phyloP scores from a whole-genome alignment of 2,113 vertebrate species.

The Platichthys flesus region DNA sequence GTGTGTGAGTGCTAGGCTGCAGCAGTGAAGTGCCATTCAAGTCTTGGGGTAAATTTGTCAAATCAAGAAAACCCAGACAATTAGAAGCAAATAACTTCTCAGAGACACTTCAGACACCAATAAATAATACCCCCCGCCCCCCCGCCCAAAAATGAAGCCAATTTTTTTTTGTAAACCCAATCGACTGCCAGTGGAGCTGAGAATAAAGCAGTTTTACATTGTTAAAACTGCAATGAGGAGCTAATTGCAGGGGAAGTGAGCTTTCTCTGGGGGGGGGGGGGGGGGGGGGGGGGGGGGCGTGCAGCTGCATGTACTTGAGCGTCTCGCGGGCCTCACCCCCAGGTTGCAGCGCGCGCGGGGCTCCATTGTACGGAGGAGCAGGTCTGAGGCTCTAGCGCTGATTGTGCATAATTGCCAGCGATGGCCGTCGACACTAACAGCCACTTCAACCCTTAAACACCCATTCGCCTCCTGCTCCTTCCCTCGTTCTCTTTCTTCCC shows the following conservation, averaged over 20 bases:
- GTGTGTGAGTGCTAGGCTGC: conserved; percentile 33
- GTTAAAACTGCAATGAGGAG: conserved; percentile 91
- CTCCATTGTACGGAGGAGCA: conserved; percentile 90
- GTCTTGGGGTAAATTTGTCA: conserved; percentile 62
- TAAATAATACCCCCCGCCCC: conserved; percentile 65
- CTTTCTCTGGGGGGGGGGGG: conserved; percentile 86
- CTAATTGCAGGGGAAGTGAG: conserved; percentile 94
- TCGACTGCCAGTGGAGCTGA: conserved; percentile 87
- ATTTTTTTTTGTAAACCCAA: conserved; percentile 28
- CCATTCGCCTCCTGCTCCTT: background rate
- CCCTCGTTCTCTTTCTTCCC: background rate
- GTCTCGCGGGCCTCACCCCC: conserved; percentile 84
- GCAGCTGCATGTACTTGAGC: conserved; percentile 99
- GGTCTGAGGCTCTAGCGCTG: conserved; percentile 92
- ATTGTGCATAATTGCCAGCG: conserved; percentile 98
- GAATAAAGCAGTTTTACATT: conserved; percentile 88
- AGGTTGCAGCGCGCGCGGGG: conserved; percentile 91
- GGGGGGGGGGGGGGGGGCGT: conserved; percentile 86
- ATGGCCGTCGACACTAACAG: conserved; percentile 90
- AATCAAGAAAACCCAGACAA: conserved; percentile 77
- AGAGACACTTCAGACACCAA: conserved; percentile 77
- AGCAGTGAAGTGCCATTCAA: conserved; percentile 66
- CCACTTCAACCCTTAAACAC: conserved; percentile 89
- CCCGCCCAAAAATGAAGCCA: conserved; percentile 43
- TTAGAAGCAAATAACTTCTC: conserved; percentile 81